Base-by-base conservation (phyloP, 2,113 vertebrate genomes). In the Mustela lutreola region DNA sequence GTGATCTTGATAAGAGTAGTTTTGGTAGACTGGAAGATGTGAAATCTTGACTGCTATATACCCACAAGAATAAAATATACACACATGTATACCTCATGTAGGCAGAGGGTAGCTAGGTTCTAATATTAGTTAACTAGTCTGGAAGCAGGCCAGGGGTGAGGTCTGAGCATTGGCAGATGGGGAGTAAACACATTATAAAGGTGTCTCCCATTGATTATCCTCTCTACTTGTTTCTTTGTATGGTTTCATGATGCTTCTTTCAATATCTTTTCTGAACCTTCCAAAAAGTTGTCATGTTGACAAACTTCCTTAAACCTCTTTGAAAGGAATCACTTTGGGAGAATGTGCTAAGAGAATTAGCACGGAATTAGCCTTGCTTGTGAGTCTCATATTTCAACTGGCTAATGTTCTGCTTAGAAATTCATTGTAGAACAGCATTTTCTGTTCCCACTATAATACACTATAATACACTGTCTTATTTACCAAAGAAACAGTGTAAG, bases 331-430 rank as follows among this genome's bases (percentile, higher is more conserved):
- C 31, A 14, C 21, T 82, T 96, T 93, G 33, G 62, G 78, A 90
- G 62, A 90, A 28, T 79, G 71, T 67, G 48, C 65, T 65, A 85
- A 75, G 58, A 93, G 53, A 90, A 58, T 93, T 48, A 65, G 16
- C 39, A 67, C 22, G 26, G 63, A 92, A 93, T 91, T 89, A 94
- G 63, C 39, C 73, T 63, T 82, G 53, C 42, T 42, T 94, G 53
- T 73, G 36, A 91, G n/a, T 85, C 50, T 95, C 89, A 16, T 16
- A 87, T 97, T 97, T 96, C 94, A 82, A 48, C n/a, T 39, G 14
- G 63, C 58, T 67, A 63, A 28, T 92, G 31, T 82, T 89, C 31
- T 90, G 48, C 70, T 84, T 83, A 53, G 80, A 56, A 78, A 92
- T 88, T 90, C 94, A 95, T 15, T 42, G 26, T 39, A 73, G 76